Percentiles rank a stretch among this genome's conserved stretches.
Conservation (phyloP, 1,140 invertebrate genomes). For the Drosophila kepulauana region DNA sequence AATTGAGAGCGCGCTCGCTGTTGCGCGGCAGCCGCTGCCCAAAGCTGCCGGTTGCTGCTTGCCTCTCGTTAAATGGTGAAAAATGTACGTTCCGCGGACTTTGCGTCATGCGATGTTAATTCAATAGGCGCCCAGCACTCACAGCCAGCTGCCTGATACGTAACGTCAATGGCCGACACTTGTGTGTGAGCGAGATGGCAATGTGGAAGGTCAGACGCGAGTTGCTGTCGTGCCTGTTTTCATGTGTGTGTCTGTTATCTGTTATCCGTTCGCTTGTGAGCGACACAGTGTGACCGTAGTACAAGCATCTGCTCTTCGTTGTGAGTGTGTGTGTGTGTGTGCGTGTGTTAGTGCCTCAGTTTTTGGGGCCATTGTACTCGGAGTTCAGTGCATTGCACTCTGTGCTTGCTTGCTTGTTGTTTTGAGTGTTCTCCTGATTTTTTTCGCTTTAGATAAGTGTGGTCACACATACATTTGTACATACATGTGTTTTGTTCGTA, state of each 20-base stretch:
- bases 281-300: constrained; percentile 37
- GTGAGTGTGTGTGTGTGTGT: constrained; percentile 14
- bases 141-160: constrained; percentile 49
- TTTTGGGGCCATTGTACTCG: constrained; percentile 67
- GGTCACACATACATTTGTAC: not conserved
- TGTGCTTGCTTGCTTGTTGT: constrained; percentile 1
- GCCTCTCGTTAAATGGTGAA: constrained; percentile 46
- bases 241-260: constrained; percentile 32
- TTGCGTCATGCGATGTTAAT: constrained; percentile 83
- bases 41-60: not conserved
- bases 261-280: constrained; percentile 45
- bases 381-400: constrained; percentile 69
- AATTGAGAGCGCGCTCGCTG: constrained; percentile 14
- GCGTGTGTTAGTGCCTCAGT: constrained; percentile 6
- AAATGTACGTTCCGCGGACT: constrained; percentile 80
- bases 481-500: not conserved
- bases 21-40: not conserved
- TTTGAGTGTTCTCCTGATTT: not conserved
- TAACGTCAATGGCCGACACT: constrained; percentile 59
- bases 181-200: constrained; percentile 52
- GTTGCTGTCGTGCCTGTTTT: constrained; percentile 33
- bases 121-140: constrained; percentile 70
- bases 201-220: constrained; percentile 54
- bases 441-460: constrained; percentile 20
- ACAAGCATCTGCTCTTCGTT: not conserved